Conservation (phyloP, 2,113 vertebrate species). For the Pampusana beccarii region DNA sequence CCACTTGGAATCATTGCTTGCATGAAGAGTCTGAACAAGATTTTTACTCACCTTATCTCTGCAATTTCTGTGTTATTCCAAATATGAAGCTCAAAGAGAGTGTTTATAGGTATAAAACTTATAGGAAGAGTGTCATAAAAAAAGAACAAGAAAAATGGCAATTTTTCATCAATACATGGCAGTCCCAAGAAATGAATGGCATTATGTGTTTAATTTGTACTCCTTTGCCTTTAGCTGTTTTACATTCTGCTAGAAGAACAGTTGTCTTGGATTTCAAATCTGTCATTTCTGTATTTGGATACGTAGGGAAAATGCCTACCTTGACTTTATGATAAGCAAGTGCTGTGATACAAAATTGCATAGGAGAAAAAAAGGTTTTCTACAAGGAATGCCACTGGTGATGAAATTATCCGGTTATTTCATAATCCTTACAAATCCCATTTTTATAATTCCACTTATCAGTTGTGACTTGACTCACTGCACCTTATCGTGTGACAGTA, state of each 20-base stretch:
- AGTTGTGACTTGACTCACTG: background rate
- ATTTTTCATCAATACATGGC: background rate
- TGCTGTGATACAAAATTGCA: background rate
- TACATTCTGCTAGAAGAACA: background rate
- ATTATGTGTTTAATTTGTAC: background rate
- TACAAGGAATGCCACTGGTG: background rate
- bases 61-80: background rate
- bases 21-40: background rate
- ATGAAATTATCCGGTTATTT: background rate
- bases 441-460: background rate
- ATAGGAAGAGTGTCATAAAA: background rate
- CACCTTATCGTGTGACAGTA: background rate
- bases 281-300: background rate
- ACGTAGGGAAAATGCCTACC: background rate
- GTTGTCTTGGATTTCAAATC: background rate
- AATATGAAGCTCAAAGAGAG: background rate
- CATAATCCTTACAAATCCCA: background rate
- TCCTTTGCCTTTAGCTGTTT: background rate
- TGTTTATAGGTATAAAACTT: background rate
- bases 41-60: background rate
- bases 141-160: background rate
- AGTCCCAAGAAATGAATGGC: background rate
- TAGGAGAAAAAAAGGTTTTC: rapidly evolving
- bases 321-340: background rate
- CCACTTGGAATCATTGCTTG: background rate